Evolutionary conservation across 53 echinoderm and acorn worm species (phyloP), one percentile per base, ranked within the genome.

Genomic region (Arbacia lixula): DNA sequence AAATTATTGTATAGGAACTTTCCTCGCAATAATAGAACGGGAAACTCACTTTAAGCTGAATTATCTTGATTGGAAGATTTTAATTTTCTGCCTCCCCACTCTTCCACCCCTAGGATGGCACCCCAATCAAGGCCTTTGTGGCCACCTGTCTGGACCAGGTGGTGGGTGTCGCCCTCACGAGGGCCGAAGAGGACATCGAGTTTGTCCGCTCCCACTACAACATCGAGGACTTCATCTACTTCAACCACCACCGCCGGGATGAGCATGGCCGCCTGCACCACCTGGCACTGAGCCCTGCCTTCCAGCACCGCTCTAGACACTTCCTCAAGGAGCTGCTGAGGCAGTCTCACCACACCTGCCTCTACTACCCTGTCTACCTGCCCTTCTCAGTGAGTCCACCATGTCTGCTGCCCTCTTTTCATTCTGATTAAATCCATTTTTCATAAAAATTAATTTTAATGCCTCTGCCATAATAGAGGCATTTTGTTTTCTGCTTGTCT

Each of bases 181-280:
- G 99, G 8, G 84, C 66, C 29, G 99, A 98, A 67, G 99, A 98
- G 85, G 99, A 94, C 87, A 92, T 98, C 5, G 99, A 98, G 78
- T 94, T 94, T 77, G 87, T 98, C 82, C 92, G 99, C 54, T 98
- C 94, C 36, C 99, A 97, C 71, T 98, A 98, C 84, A 98, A 98
- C 87, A 88, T 98, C 11, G 99, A 98, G 58, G 99, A 98, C 57
- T 98, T 98, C 89, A 94, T 98, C 76, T 98, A 98, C 85, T 98
- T 88, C 91, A 98, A 94, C 83, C 99, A 98, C 71, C 99, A 98
- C 71, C 87, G 92, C 6, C 94, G 99, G 46, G 94, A 98, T 50
- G 94, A 98, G 61, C 99, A 98, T 37, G 99, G 94, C 28, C 99
- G 92, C 64, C 94, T 98, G 21, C 92, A 98, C 68, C 99, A 98